Base-by-base conservation (phyloP, 2,888 invertebrate genomes). In the Hirtodrosophila duncani region DNA sequence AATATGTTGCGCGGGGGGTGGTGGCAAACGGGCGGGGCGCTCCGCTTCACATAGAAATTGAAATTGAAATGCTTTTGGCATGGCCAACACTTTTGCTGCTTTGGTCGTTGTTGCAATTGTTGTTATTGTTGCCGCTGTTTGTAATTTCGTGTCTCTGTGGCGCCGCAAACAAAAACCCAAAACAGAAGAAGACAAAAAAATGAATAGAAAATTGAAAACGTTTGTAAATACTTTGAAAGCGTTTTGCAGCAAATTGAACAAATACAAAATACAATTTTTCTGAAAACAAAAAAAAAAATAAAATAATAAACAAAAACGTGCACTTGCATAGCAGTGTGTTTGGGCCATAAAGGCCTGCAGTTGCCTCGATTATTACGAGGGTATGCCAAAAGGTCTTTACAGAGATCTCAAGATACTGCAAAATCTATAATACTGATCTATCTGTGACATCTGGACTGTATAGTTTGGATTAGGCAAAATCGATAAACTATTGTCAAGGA, bases 11-110 rank as follows among this genome's bases (percentile, higher is more conserved):
- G n/a, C n/a, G n/a, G n/a, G 26, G 1, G 26, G 13, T 23, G 48
- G 14, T 44, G 8, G 43, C 55, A 31, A 56, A 36, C 30, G 56
- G 17, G 45, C 45, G 56, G 56, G 56, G 34, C 56, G 48, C 57
- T 75, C 24, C 45, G 60, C 38, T 26, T 27, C 53, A 29, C 52
- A 57, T 59, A 61, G 70, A 79, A 77, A 75, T 65, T 52, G 77
- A 80, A 80, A 77, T 72, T 74, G 75, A 75, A 75, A 75, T 78
- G 81, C 75, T 74, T 70, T 74, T 70, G 75, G 81, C 79, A 81
- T 65, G 60, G 56, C 51, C 69, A 78, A 78, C 79, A 74, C 75
- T 78, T 53, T 39, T 30, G 34, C 18, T 26, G 24, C 16, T 18
- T 8, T 17, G n/a, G 14, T 33, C 13, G 8, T 18, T 33, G 34